Evolutionary conservation across 2,888 invertebrate genomes (phyloP).

Genomic region (Agriotes lineatus): DNA sequence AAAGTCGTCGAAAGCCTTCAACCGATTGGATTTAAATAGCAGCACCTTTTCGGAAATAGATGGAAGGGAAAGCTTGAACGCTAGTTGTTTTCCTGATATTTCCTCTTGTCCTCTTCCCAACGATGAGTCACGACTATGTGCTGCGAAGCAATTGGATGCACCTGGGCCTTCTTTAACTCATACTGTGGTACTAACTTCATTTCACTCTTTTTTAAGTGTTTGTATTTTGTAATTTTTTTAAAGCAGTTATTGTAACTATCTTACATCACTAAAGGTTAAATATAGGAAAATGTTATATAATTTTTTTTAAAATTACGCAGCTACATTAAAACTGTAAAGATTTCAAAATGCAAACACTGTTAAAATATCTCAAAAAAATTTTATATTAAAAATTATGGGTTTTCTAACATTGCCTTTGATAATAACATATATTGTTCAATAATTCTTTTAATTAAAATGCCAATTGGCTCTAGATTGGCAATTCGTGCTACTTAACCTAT

Average conservation of each 20-base stretch:
- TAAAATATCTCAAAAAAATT: neutral
- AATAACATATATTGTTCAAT: no score
- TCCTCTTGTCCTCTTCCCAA: conserved; percentile 56
- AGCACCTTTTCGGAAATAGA: conserved; percentile 57
- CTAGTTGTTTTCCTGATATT: conserved; percentile 63
- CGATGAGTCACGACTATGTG: conserved; percentile 54
- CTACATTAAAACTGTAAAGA: neutral
- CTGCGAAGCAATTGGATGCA: conserved; percentile 53
- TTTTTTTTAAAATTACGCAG: neutral
- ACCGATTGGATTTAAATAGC: conserved; percentile 55
- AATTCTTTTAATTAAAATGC: no score
- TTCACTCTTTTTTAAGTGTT: conserved; percentile 37
- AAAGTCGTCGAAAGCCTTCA: conserved; percentile 51
- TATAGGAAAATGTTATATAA: neutral
- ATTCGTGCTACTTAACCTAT: no score
- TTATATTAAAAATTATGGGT: neutral
- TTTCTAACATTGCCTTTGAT: no score
- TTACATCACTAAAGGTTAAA: no score
- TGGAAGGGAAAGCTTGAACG: conserved; percentile 56
- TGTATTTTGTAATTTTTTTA: conserved; percentile 22
- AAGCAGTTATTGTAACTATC: no score
- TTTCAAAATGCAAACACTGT: neutral
- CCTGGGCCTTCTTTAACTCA: conserved; percentile 60
- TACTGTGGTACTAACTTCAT: conserved; percentile 65
- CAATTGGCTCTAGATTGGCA: no score